Evolutionary conservation across 2,797 vertebrate genomes (phyloP), one percentile per base, ranked within the genome.

Genomic region (Odontamblyopus rebecca): DNA sequence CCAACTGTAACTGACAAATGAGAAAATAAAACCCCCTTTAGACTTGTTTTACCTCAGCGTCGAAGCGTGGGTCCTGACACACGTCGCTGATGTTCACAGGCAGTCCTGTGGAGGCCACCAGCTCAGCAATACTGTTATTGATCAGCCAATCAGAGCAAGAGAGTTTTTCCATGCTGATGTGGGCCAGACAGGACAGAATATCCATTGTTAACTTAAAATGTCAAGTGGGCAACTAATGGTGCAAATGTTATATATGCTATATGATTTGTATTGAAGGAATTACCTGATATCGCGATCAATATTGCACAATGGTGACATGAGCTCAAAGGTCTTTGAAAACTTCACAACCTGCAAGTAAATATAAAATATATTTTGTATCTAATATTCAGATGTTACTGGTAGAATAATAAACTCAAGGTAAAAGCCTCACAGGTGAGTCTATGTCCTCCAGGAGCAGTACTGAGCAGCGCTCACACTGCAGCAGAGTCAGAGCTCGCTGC

Each of bases 271-370:
- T 69, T 38, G 68, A 9, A 18, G n/a, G 11, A 7, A 41, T 9
- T 91, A 97, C 98, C 97, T 97, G 94, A 92, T 97, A 61, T 99
- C 97, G 61, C 89, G 83, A 80, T 98, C 96, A 19, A 96, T 93
- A 51, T 94, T 98, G 91, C 97, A 98, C 89, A 97, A 93, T 18
- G 97, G 97, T 83, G 97, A 99, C 90, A 98, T 93, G 77, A 99
- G 83, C 84, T 99, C 98, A 87, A 99, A 99, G 2, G 97, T 98
- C 89, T 98, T 99, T 57, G 97, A 98, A 90, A 99, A 99, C 91
- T 99, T 99, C 88, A 99, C 98, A 82, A 99, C 97, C 97, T 99
- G 82, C 32, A 68, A 50, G 59, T 16, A 59, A 67, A 66, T 7
- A 16, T 27, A 23, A 13, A 50, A 48, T 48, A 13, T 5, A 15